These are phyloP conservation scores for Eupristina koningsbergeri DNA, from an alignment of 1,140 invertebrate genomes.

Conservation along the genomic window DNA sequence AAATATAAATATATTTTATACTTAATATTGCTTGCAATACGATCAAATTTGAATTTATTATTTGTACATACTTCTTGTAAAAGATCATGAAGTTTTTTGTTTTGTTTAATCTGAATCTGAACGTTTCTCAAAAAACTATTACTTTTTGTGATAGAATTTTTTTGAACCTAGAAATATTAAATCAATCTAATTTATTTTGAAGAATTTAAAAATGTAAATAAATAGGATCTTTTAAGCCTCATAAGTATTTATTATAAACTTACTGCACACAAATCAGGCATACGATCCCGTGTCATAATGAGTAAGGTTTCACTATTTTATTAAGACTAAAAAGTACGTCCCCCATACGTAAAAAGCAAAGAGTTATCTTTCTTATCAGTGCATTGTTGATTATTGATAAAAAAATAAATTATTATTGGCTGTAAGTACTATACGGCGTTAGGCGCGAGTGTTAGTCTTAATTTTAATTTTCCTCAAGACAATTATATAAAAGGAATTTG, in stretches of 20 bases:
- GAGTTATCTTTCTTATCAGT: constrained; percentile 66
- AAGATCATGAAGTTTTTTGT: constrained; percentile 67
- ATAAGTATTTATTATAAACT: constrained; percentile 55
- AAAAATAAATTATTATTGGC: constrained; percentile 39
- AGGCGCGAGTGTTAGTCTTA: constrained; percentile 14
- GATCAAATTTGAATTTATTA: constrained; percentile 46
- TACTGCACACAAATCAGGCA: constrained; percentile 68
- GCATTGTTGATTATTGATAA: constrained; percentile 59
- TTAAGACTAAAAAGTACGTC: constrained; percentile 10
- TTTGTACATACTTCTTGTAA: constrained; percentile 69
- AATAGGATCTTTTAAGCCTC: not conserved
- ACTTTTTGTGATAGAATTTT: constrained; percentile 58
- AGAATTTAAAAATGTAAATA: not conserved
- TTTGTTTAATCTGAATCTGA: constrained; percentile 62
- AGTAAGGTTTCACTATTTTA: constrained; percentile 34
- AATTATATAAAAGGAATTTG: not conserved
- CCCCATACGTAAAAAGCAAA: not conserved
- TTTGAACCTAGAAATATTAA: constrained; percentile 57
- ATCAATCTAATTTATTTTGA: not conserved
- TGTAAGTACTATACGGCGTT: not conserved
- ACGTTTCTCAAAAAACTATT: constrained; percentile 64
- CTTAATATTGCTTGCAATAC: not conserved
- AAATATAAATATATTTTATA: not conserved
- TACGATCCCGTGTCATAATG: constrained; percentile 70
- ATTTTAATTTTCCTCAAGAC: constrained; percentile 34